Percentiles rank a stretch among this genome's conserved stretches.
These are phyloP conservation scores for Xestia xanthographa DNA, from an alignment of 2,888 invertebrate species.

Conservation along the genomic window DNA sequence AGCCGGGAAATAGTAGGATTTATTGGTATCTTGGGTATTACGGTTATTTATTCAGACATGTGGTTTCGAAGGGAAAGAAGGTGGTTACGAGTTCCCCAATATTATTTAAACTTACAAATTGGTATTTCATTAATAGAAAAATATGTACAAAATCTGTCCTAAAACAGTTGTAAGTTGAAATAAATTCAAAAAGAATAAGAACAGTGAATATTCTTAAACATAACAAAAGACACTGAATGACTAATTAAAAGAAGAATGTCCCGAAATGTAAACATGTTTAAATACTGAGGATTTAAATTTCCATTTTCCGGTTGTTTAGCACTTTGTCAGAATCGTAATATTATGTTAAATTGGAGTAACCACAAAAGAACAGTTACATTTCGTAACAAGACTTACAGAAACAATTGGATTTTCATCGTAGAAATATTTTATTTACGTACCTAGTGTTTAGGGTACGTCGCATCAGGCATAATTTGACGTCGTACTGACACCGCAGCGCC, in stretches of 20 bases:
- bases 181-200: background rate
- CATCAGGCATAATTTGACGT: background rate
- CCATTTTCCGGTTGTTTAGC: constrained; percentile 31
- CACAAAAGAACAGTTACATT: constrained; percentile 16
- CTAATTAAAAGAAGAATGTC: constrained; percentile 19
- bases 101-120: background rate
- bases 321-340: constrained; percentile 20
- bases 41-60: constrained; percentile 11
- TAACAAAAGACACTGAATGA: constrained; percentile 34
- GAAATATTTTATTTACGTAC: background rate
- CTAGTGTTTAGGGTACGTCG: background rate
- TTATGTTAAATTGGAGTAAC: constrained; percentile 30
- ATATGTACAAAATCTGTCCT: background rate
- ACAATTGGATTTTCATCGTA: background rate
- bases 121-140: background rate
- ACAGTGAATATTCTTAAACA: constrained; percentile 32
- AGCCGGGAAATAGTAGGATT: constrained; percentile 16
- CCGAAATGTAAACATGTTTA: constrained; percentile 30
- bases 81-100: background rate
- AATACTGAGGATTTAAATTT: constrained; percentile 25
- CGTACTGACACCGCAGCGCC: background rate
- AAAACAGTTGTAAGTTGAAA: background rate
- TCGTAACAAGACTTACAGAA: constrained; percentile 9
- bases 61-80: background rate
- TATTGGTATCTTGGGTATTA: constrained; percentile 9